Base-by-base conservation (phyloP, 2,888 invertebrate species). In the Syrista parreyssii region DNA sequence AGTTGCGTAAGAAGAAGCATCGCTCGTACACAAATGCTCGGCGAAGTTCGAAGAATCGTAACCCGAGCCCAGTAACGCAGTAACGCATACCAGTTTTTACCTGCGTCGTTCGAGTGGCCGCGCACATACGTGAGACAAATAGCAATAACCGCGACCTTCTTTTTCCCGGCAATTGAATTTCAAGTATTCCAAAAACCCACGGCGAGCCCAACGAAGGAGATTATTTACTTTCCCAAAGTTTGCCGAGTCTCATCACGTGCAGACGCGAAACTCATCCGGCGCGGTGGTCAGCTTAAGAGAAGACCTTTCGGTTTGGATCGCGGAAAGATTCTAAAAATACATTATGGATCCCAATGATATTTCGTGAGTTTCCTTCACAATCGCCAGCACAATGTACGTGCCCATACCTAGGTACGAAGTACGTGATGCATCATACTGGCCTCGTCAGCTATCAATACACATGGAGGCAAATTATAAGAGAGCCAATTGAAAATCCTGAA, bases 201-300 rank as follows among this genome's bases (percentile, higher is more conserved):
- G 23, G 31, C 32, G 31, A 31, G 71, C 31, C 32, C 71, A 33
- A 33, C 71, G 31, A 33, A 71, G 71, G 71, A 71, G 71, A 71
- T 71, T 71, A 71, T 71, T 71, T 71, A 71, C 71, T 71, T 71
- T 71, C 76, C 73, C 79, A 75, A 82, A 83, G 86, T 89, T 89
- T 87, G 84, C 86, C 85, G 84, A 89, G 88, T 89, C 89, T 78
- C 83, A 84, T 89, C 89, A 89, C 89, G 89, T 87, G 88, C 86
- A 85, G 83, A 84, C 88, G 85, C 84, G 87, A 88, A 89, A 89
- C 88, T 75, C 69, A 80, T 80, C 80, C 84, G 84, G 83, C 83
- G 83, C 82, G 84, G 71, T 33, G 71, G 23, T 12, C 15, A 33
- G 71, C 71, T 71, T 31, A 30, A 71, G 32, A 71, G 71, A 71